Base-by-base conservation (phyloP, 1,140 invertebrate genomes). In the Heliconius hewitsoni region DNA sequence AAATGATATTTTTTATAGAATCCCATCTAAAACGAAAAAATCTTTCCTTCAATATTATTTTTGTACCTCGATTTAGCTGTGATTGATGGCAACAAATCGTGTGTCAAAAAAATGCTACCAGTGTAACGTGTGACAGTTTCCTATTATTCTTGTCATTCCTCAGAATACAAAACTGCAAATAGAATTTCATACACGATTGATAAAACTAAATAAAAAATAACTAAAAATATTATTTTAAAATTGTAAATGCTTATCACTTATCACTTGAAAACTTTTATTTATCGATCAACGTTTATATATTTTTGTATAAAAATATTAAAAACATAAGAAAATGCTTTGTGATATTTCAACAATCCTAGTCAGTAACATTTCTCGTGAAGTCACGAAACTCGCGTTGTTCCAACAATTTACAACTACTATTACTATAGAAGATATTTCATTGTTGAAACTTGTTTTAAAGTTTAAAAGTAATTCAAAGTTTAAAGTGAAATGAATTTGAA, bases 81-180 rank as follows among this genome's bases (percentile, higher is more conserved):
- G 76, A 78, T 78, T 73, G 76, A 78, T 78, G 71, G 70, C 71
- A 73, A 78, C 52, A 78, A 78, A 73, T 78, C 76, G 76, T 73
- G 71, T 73, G 76, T 73, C 76, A 73, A 78, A 77, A 74, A 78
- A 78, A 73, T 50, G 19, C n/a, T 78, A 73, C 76, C 76, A 78
- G n/a, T 78, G 76, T 73, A 73, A 78, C 71, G 37, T 73, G 52
- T 73, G 71, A 73, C 71, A 78, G 71, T 57, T 73, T 73, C 76
- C 76, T 78, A 78, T 78, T 78, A 78, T 78, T 19, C 46, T 77
- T 46, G 46, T 78, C 71, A 72, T 46, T 57, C n/a, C 39, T 73
- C 76, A 78, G 52, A 78, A 78, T 78, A 78, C 72, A 71, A 23
- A 52, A 37, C 57, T 42, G 13, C 71, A 52, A 78, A 78, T 42